These are phyloP conservation scores for Pteruthius melanotis DNA, from an alignment of 2,113 vertebrate species.

Conservation along the genomic window DNA sequence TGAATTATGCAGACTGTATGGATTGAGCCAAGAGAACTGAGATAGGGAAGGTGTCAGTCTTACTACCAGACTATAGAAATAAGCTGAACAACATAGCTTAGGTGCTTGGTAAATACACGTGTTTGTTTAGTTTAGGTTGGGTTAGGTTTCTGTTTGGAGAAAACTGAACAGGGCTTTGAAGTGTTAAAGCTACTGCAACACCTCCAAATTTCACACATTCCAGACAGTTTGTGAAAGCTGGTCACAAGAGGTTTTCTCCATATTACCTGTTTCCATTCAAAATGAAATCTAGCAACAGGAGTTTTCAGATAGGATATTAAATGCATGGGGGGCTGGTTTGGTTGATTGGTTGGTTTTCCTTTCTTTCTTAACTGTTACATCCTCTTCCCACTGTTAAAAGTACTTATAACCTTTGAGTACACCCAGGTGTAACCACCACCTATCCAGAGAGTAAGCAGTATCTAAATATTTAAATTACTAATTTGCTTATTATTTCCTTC, in stretches of 20 bases:
- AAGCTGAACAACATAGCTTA: background rate
- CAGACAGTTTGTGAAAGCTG: background rate
- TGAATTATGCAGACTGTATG: background rate
- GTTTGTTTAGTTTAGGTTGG: background rate
- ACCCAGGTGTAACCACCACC: background rate
- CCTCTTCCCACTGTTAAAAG: background rate
- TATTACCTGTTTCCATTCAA: background rate
- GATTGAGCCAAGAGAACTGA: background rate
- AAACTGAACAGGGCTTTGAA: background rate
- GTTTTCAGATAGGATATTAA: background rate
- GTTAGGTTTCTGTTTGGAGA: background rate
- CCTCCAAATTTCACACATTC: background rate
- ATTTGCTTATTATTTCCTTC: background rate
- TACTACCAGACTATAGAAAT: background rate
- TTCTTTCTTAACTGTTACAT: background rate
- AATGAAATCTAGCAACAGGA: background rate
- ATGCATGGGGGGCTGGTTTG: fast-evolving
- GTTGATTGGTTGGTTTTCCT: background rate
- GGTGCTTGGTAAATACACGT: background rate
- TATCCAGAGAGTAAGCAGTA: background rate
- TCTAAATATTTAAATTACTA: background rate
- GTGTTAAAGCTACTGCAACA: background rate
- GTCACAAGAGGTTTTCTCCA: background rate
- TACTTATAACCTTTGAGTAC: background rate
- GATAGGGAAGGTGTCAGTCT: background rate